A percentile compares a stretch with the other conserved stretches of the same genome.
Conservation (phyloP, 2,113 vertebrate species). For the Nipponia nippon region DNA sequence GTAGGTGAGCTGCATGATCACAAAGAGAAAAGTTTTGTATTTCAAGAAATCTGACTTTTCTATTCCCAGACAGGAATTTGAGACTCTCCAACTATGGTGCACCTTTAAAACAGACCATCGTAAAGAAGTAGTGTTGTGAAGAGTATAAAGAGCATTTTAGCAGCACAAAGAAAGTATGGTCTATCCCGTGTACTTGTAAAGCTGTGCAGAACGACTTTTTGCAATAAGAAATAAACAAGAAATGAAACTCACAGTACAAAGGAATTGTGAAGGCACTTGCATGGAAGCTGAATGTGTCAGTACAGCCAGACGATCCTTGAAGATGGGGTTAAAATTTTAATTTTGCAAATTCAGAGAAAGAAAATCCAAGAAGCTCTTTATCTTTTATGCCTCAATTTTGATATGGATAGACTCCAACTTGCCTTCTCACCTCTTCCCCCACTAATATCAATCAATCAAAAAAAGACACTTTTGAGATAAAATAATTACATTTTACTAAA, state of each 20-base stretch:
- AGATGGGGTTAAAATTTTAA: background rate
- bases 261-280: background rate
- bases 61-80: background rate
- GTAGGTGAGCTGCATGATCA: background rate
- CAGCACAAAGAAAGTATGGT: background rate
- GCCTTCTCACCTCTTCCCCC: background rate
- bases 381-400: background rate
- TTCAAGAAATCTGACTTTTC: background rate
- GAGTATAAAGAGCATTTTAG: background rate
- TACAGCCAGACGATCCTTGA: background rate
- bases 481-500: background rate
- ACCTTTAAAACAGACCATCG: background rate
- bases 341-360: background rate
- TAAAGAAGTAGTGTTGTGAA: background rate
- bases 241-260: background rate
- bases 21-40: background rate
- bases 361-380: background rate
- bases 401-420: background rate
- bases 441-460: background rate
- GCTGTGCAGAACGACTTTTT: background rate
- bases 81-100: background rate
- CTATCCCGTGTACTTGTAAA: background rate
- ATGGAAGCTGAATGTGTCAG: background rate
- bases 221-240: background rate
- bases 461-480: background rate